Evolutionary conservation across 1,140 invertebrate species (phyloP).

Genomic region (Drosophila ananassae): DNA sequence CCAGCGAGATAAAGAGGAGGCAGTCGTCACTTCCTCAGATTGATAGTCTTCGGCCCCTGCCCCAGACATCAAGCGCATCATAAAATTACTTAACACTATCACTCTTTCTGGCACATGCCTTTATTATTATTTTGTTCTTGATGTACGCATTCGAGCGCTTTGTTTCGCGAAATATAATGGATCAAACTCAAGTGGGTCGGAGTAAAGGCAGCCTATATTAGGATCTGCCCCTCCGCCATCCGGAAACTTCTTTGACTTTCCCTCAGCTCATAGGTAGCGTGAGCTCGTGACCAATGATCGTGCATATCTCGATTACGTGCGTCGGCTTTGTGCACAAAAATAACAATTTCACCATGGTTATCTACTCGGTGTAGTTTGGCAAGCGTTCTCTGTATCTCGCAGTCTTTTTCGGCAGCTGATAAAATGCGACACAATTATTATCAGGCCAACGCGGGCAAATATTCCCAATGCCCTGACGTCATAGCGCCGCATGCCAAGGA

Average conservation of each 20-base stretch:
- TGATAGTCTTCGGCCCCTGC: slow-evolving; percentile 28
- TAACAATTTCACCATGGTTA: slow-evolving; percentile 24
- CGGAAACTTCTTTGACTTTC: background rate
- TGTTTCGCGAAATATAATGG: slow-evolving; percentile 61
- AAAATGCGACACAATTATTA: slow-evolving; percentile 31
- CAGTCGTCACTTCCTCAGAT: slow-evolving; percentile 12
- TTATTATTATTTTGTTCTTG: slow-evolving; percentile 36
- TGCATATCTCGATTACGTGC: background rate
- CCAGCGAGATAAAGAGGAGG: slow-evolving; percentile 14
- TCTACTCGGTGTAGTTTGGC: slow-evolving; percentile 27
- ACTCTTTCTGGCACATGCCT: slow-evolving; percentile 21
- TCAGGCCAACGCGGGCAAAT: slow-evolving; percentile 2
- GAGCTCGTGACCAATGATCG: slow-evolving; percentile 2
- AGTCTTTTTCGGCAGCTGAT: slow-evolving; percentile 14
- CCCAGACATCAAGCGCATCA: slow-evolving; percentile 60
- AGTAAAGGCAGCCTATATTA: too few species aligned
- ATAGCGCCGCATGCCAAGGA: slow-evolving; percentile 9
- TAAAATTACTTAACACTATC: slow-evolving; percentile 82
- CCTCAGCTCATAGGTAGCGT: too few species aligned
- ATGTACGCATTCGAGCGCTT: slow-evolving; percentile 13
- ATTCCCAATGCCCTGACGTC: slow-evolving; percentile 32
- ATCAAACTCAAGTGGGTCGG: too few species aligned
- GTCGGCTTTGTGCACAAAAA: slow-evolving; percentile 22
- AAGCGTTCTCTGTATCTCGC: slow-evolving; percentile 12
- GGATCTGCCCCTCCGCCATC: background rate